phyloP scores from a whole-genome alignment of 2,797 vertebrate species.

The Peromyscus eremicus region DNA sequence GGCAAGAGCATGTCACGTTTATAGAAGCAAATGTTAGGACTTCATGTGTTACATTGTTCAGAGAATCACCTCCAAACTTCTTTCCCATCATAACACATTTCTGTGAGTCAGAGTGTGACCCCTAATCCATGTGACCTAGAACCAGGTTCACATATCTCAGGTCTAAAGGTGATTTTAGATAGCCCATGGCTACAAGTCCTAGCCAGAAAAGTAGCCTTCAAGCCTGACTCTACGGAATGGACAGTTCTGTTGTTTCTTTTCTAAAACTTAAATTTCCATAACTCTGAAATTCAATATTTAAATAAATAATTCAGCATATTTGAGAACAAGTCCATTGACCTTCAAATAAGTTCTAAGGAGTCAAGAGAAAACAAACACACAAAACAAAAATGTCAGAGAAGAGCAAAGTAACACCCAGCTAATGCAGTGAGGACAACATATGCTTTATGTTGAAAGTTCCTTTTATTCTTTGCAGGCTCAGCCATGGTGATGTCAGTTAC shows the following conservation, averaged over 20 bases:
- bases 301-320: constrained; percentile 37
- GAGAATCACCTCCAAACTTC: background rate
- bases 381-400: constrained; percentile 33
- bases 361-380: constrained; percentile 38
- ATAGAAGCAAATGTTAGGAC: background rate
- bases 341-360: constrained; percentile 51
- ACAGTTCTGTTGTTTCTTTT: background rate
- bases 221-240: background rate
- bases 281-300: background rate
- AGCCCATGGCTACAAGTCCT: background rate
- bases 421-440: background rate
- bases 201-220: background rate
- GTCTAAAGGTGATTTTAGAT: background rate
- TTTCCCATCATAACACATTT: background rate
- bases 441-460: background rate
- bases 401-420: constrained; percentile 2
- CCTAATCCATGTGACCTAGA: background rate
- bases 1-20: background rate
- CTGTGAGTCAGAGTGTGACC: background rate
- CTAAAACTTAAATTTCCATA: constrained; percentile 21
- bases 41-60: background rate
- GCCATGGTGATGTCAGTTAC: background rate
- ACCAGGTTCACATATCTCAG: background rate
- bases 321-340: constrained; percentile 46
- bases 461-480: constrained; percentile 25